Evolutionary conservation across 2,888 invertebrate species (phyloP), one percentile per base, ranked within the genome.

Genomic region (Hirtodrosophila confusa): DNA sequence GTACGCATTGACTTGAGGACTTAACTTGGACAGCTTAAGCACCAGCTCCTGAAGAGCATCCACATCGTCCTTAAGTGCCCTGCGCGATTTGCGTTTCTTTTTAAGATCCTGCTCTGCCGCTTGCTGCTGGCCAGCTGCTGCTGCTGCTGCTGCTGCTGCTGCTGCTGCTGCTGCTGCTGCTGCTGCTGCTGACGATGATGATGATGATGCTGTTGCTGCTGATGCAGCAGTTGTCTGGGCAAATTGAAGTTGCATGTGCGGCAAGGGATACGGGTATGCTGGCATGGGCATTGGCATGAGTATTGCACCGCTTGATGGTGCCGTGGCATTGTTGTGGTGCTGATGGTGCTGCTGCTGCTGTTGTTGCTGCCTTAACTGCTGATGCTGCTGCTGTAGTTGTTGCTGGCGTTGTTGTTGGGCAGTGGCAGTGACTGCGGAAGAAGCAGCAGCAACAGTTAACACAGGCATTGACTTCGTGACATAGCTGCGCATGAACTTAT

Each of bases 41-140:
- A 85, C 66, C 10, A 85, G 50, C 6, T 83, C 73, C 37, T 80
- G 79, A 0, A 90, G 63, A 0, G 85, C 83, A 0, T 73, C 66
- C 12, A 89, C 67, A 41, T 89, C 72, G 1, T 37, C 37, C 6
- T 41, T 49, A 0, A 90, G 75, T 0, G 67, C 48, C 0, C 37
- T 47, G 1, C 69, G 71, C 0, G 74, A 62, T 17, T 65, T 70
- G 8, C 66, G 68, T 0, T 33, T 35, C 29, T 29, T 56, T 9
- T 47, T 55, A 9, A 17, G 3, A 9, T 47, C 51, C 12, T 9
- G 45, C 29, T 33, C 45, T 43, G 55, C 9, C 12, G 24, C 2
- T 45, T 12, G 37, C 4, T 12, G 17, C 3, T 9, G 10, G n/a
- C 6, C 1, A 12, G 11, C 6, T 9, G 40, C 23, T 23, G 27